Conservation (phyloP, 2,113 vertebrate genomes). For the Thamnaconus septentrionalis region DNA sequence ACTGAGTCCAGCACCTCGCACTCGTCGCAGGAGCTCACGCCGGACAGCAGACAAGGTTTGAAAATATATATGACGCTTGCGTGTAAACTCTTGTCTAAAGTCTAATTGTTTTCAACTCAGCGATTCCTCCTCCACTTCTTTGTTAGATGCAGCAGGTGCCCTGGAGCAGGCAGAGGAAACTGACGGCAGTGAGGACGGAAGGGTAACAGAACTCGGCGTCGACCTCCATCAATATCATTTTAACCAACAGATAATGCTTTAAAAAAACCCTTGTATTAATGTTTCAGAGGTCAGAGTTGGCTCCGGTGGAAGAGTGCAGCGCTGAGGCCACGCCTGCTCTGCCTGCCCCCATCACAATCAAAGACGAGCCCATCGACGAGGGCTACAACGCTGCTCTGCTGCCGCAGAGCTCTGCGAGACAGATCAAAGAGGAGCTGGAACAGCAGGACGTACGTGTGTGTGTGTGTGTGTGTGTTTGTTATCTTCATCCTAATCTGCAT, state of each 20-base stretch:
- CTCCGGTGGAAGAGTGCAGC: constrained; percentile 62
- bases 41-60: constrained; percentile 55
- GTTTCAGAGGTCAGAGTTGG: constrained; percentile 45
- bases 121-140: not conserved
- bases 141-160: constrained; percentile 38
- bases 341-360: constrained; percentile 84
- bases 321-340: constrained; percentile 62
- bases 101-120: not conserved
- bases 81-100: not conserved
- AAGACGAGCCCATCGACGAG: constrained; percentile 97
- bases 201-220: constrained; percentile 22
- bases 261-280: not conserved
- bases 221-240: not conserved
- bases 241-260: not conserved
- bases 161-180: constrained; percentile 54
- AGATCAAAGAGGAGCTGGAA: constrained; percentile 93
- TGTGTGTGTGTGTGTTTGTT: not conserved
- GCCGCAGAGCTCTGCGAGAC: constrained; percentile 78
- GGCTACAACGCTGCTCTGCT: constrained; percentile 90
- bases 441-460: constrained; percentile 84
- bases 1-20: constrained; percentile 57
- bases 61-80: too few relatives aligned
- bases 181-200: constrained; percentile 55
- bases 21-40: constrained; percentile 56
- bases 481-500: not conserved